A percentile compares a stretch with the other conserved stretches of the same genome.
phyloP scores from a whole-genome alignment of 2,888 invertebrate species.

The Ceraclea dissimilis region DNA sequence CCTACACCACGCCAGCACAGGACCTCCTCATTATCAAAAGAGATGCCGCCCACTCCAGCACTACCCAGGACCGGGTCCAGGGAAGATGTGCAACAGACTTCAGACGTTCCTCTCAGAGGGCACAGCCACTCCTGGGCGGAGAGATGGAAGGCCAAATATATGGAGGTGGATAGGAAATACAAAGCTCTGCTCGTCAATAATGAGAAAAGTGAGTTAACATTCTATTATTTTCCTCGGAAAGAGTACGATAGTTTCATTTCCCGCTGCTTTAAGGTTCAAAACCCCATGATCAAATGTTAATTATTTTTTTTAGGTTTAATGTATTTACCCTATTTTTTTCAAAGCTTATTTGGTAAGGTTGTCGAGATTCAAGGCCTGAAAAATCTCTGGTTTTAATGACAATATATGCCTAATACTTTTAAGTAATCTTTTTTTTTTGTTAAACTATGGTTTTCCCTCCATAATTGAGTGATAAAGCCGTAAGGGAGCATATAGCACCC shows the following conservation, averaged over 20 bases:
- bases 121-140: slow-evolving; percentile 44
- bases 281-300: too few relatives aligned
- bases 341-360: too few relatives aligned
- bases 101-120: slow-evolving; percentile 39
- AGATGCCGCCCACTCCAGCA: slow-evolving; percentile 44
- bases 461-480: too few relatives aligned
- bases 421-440: too few relatives aligned
- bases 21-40: not conserved
- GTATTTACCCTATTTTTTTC: too few relatives aligned
- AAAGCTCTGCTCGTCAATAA: slow-evolving; percentile 58
- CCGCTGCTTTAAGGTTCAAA: too few relatives aligned
- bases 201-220: slow-evolving; percentile 57
- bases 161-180: slow-evolving; percentile 62
- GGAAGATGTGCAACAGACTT: slow-evolving; percentile 40
- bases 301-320: too few relatives aligned
- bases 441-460: too few relatives aligned
- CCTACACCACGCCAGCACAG: slow-evolving; percentile 13
- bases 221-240: not conserved
- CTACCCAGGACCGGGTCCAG: slow-evolving; percentile 28
- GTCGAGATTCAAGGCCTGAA: too few relatives aligned
- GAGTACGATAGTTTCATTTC: not conserved
- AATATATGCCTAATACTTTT: too few relatives aligned
- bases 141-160: slow-evolving; percentile 63
- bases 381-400: too few relatives aligned
- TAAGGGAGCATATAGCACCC: too few relatives aligned